Conservation (phyloP, 2,888 invertebrate genomes). For the Dyspetes luteomarginatus region DNA sequence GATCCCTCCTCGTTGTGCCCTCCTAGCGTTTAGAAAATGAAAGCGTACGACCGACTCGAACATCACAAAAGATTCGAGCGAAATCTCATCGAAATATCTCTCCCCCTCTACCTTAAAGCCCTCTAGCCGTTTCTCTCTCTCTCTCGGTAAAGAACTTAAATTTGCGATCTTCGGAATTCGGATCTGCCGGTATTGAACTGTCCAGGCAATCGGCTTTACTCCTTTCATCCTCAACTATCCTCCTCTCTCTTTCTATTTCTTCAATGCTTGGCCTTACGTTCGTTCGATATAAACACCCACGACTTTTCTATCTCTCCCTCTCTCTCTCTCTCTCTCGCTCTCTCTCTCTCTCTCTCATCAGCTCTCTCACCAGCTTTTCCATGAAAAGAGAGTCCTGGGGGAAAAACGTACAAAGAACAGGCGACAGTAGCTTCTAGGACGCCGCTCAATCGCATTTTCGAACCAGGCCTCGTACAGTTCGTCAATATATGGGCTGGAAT, state of each 20-base stretch:
- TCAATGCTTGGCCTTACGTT: constrained; percentile 4
- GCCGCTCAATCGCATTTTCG: background rate
- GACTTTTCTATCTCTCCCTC: background rate
- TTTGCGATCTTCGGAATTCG: constrained; percentile 33
- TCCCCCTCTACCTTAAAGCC: background rate
- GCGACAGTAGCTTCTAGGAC: background rate
- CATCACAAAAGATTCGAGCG: background rate
- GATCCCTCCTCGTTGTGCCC: background rate
- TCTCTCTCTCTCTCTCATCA: background rate
- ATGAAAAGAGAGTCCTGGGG: background rate
- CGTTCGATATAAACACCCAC: background rate
- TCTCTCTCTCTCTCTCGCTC: background rate
- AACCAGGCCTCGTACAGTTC: background rate
- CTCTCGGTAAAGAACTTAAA: background rate
- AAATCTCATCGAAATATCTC: background rate
- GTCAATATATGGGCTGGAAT: background rate
- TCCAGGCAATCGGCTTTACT: constrained; percentile 42
- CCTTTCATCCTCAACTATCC: constrained; percentile 21
- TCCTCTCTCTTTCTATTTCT: constrained; percentile 8
- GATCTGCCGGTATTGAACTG: constrained; percentile 27
- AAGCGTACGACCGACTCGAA: background rate
- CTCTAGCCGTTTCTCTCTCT: background rate
- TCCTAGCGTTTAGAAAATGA: background rate
- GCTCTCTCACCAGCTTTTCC: background rate
- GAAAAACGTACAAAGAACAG: background rate